A percentile compares a stretch with the other conserved stretches of the same genome.
phyloP scores from a whole-genome alignment of 2,113 vertebrate genomes.

The Xenopus laevis region DNA sequence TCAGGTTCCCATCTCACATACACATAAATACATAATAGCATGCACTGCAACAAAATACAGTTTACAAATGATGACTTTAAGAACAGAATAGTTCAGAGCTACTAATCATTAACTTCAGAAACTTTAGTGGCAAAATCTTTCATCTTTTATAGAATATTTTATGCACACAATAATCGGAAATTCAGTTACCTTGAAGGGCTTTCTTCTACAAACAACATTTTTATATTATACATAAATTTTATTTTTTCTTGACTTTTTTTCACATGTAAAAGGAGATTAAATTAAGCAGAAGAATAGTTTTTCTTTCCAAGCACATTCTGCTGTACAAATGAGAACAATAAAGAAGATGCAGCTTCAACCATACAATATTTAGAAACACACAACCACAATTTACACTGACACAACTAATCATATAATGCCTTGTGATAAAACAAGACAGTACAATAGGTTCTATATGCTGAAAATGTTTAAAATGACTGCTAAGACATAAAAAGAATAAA shows the following conservation, averaged over 20 bases:
- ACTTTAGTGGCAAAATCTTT: conserved; percentile 41
- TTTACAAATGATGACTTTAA: conserved; percentile 44
- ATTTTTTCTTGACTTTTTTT: conserved; percentile 20
- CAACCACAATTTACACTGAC: too few species aligned
- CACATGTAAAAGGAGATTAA: conserved; percentile 8
- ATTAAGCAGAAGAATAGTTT: conserved; percentile 4
- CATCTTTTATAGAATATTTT: conserved; percentile 29
- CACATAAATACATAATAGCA: conserved; percentile 23
- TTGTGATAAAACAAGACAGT: too few species aligned
- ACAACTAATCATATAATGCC: too few species aligned
- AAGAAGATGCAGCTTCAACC: too few species aligned
- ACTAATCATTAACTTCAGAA: conserved; percentile 43
- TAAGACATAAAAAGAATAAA: too few species aligned
- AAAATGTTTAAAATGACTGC: too few species aligned
- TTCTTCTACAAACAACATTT: conserved; percentile 30
- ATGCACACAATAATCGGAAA: conserved; percentile 37
- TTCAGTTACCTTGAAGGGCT: conserved; percentile 27
- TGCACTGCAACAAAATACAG: conserved; percentile 33
- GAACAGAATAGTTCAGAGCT: conserved; percentile 25
- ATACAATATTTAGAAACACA: too few species aligned
- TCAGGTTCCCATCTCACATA: conserved; percentile 7
- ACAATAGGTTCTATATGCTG: too few species aligned
- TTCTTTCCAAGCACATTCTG: too few species aligned
- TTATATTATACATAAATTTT: conserved; percentile 23
- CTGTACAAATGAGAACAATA: too few species aligned